Evolutionary conservation across 2,113 vertebrate genomes (phyloP).

Genomic region (Tiliqua scincoides): DNA sequence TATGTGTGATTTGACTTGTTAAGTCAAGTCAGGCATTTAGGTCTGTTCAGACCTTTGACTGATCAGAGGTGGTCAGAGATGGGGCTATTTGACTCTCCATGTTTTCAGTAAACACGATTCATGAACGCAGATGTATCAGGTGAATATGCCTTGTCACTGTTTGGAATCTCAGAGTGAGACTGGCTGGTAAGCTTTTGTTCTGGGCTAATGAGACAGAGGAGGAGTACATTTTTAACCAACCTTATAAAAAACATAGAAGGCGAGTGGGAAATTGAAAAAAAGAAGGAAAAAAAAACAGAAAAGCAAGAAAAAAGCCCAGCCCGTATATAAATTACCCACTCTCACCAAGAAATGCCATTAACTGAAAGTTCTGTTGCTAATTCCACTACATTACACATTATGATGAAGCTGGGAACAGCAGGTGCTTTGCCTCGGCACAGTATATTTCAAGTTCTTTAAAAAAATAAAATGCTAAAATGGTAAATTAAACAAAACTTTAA

Average conservation of each 20-base stretch:
- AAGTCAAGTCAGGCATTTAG: too few relatives aligned
- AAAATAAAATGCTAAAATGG: background rate
- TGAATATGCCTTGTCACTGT: background rate
- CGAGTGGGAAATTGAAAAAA: background rate
- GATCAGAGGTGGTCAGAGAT: background rate
- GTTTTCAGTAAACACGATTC: too few relatives aligned
- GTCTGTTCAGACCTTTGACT: background rate
- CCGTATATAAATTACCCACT: slow-evolving; percentile 6
- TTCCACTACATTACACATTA: slow-evolving; percentile 21
- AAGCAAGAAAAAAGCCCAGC: background rate
- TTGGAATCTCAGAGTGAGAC: accelerated
- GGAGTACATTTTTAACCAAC: background rate
- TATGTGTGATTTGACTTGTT: too few relatives aligned
- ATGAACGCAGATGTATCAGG: too few relatives aligned
- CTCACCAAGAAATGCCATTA: background rate
- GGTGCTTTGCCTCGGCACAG: slow-evolving; percentile 7
- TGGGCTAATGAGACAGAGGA: background rate
- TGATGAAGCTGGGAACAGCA: slow-evolving; percentile 10
- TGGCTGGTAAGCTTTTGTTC: accelerated
- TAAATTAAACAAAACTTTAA: slow-evolving; percentile 31
- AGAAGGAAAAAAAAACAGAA: too few relatives aligned
- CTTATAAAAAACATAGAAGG: background rate
- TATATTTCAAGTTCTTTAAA: slow-evolving; percentile 2
- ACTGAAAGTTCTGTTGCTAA: slow-evolving; percentile 26
- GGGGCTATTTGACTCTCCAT: background rate